phyloP scores from a whole-genome alignment of 2,113 vertebrate species.

The Spizaetus ornatus region DNA sequence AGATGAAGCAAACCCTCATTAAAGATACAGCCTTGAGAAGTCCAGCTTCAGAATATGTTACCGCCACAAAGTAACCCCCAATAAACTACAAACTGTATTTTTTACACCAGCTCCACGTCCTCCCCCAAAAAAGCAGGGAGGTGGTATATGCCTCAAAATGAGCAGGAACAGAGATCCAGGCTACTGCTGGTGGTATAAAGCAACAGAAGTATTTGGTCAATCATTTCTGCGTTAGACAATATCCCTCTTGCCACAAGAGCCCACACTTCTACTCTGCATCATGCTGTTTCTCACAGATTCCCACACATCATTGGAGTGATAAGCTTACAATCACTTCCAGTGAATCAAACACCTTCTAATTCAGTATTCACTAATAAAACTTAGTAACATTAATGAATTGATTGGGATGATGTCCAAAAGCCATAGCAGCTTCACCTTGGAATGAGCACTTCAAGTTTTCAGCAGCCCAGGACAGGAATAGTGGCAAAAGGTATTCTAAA shows the following conservation, averaged over 20 bases:
- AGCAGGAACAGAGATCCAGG: neutral
- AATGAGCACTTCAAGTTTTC: neutral
- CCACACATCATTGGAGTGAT: too few species aligned
- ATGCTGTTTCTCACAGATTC: neutral
- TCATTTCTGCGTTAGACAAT: neutral
- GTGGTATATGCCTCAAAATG: neutral
- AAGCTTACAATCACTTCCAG: neutral
- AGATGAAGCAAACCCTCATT: neutral
- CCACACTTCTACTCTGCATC: neutral
- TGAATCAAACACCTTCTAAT: neutral
- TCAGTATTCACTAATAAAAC: neutral
- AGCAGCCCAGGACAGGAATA: neutral
- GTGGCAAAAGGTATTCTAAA: neutral
- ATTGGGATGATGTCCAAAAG: neutral
- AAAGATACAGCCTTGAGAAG: neutral
- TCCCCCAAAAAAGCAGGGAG: accelerated
- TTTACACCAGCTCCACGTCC: accelerated
- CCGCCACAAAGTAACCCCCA: neutral
- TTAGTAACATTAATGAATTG: neutral
- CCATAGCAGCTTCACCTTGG: neutral
- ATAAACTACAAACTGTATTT: neutral
- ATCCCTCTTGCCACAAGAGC: neutral
- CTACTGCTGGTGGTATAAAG: neutral
- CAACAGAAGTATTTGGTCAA: neutral
- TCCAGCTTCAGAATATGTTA: neutral